These are phyloP conservation scores for Amblyraja radiata DNA, from an alignment of 2,797 vertebrate species.

Conservation along the genomic window DNA sequence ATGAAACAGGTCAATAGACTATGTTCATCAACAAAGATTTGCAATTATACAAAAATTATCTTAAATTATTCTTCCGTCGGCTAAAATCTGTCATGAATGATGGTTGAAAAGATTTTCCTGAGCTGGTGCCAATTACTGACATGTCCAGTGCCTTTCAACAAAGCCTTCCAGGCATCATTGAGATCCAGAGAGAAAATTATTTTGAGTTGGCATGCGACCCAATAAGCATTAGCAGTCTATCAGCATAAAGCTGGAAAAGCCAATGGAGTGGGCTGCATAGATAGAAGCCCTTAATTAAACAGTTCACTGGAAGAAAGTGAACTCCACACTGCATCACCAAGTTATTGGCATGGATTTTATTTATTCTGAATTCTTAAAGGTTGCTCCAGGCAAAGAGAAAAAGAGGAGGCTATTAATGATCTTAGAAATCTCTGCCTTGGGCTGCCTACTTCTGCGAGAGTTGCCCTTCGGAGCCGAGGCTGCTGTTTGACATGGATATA, in stretches of 20 bases:
- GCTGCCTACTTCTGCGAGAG: background rate
- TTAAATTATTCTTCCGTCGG: slow-evolving; percentile 32
- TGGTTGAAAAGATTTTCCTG: slow-evolving; percentile 25
- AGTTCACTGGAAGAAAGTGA: slow-evolving; percentile 27
- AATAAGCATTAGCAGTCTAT: slow-evolving; percentile 23
- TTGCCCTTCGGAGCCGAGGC: background rate
- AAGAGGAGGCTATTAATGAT: slow-evolving; percentile 18
- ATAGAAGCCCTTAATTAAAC: slow-evolving; percentile 35
- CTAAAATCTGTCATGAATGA: slow-evolving; percentile 32
- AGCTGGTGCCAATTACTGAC: background rate
- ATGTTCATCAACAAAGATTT: slow-evolving; percentile 15
- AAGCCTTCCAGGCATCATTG: slow-evolving; percentile 28
- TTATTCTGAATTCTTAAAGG: slow-evolving; percentile 16
- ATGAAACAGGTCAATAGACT: slow-evolving; percentile 25
- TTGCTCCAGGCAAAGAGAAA: background rate
- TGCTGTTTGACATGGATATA: background rate
- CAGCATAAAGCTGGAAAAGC: background rate
- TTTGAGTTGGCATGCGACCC: slow-evolving; percentile 28
- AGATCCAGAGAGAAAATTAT: slow-evolving; percentile 25
- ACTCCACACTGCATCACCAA: background rate
- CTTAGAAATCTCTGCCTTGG: slow-evolving; percentile 13
- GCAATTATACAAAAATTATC: slow-evolving; percentile 31
- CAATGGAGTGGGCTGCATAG: slow-evolving; percentile 11
- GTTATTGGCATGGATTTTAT: slow-evolving; percentile 8
- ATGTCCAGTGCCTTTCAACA: slow-evolving; percentile 26